A percentile compares a stretch with the other conserved stretches of the same genome.
Conservation (phyloP, 2,113 vertebrate genomes). For the Pao palembangensis region DNA sequence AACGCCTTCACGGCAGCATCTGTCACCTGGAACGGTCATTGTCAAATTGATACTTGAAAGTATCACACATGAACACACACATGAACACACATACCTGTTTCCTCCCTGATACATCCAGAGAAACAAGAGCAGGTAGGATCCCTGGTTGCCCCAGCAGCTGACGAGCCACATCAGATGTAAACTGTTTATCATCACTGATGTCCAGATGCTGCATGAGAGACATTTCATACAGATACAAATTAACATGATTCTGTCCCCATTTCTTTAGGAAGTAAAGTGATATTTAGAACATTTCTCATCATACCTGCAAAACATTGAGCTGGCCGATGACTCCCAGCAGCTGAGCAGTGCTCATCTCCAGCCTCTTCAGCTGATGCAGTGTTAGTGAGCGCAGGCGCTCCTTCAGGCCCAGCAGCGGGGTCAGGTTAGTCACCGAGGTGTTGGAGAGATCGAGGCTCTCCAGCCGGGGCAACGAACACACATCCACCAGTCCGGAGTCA, state of each 20-base stretch:
- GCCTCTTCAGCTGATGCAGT: conserved; percentile 96
- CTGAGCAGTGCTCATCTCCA: conserved; percentile 97
- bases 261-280: neutral
- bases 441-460: conserved; percentile 98
- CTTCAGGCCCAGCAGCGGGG: conserved; percentile 86
- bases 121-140: conserved; percentile 87
- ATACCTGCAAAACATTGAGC: conserved; percentile 80
- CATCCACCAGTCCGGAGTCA: conserved; percentile 89
- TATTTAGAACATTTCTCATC: neutral
- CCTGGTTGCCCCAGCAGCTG: conserved; percentile 89
- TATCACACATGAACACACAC: neutral
- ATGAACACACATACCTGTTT: conserved; percentile 79
- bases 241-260: neutral
- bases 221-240: conserved; percentile 21
- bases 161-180: conserved; percentile 95
- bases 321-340: conserved; percentile 90
- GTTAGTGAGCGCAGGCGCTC: conserved; percentile 90
- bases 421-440: conserved; percentile 95
- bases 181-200: conserved; percentile 98
- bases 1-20: conserved; percentile 90
- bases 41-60: neutral
- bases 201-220: conserved; percentile 84
- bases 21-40: conserved; percentile 77
- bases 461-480: conserved; percentile 87
- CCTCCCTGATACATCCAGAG: conserved; percentile 93